phyloP scores from a whole-genome alignment of 1,140 invertebrate genomes.

The Heliothis virescens region DNA sequence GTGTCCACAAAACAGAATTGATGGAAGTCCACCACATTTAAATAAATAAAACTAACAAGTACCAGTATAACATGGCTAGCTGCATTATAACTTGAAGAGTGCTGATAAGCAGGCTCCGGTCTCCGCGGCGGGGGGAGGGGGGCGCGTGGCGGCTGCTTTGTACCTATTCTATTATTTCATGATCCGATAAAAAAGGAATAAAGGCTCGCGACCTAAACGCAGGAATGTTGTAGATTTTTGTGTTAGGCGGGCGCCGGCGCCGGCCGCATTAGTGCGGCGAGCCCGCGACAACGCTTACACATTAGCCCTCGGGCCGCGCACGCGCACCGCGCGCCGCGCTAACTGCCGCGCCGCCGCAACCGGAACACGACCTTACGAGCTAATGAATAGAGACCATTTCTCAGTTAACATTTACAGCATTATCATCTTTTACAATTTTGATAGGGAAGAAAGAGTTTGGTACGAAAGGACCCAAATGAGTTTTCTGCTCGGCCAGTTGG shows the following conservation, averaged over 20 bases:
- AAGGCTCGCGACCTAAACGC: slow-evolving; percentile 76
- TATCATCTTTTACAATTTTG: slow-evolving; percentile 11
- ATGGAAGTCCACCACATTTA: slow-evolving; percentile 4
- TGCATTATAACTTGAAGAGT: slow-evolving; percentile 31
- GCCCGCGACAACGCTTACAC: slow-evolving; percentile 73
- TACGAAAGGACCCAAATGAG: slow-evolving; percentile 6
- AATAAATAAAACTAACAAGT: slow-evolving; percentile 36
- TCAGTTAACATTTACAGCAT: background rate
- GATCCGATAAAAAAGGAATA: slow-evolving; percentile 83
- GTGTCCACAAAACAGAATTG: slow-evolving; percentile 36
- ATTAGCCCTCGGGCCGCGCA: slow-evolving; percentile 64
- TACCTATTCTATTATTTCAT: slow-evolving; percentile 79
- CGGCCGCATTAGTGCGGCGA: slow-evolving; percentile 78
- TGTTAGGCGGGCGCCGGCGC: slow-evolving; percentile 82
- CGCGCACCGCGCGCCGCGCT: background rate
- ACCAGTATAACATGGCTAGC: slow-evolving; percentile 14
- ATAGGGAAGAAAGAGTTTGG: background rate
- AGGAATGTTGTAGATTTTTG: slow-evolving; percentile 81
- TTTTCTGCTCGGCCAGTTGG: background rate
- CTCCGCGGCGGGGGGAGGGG: slow-evolving; percentile 30
- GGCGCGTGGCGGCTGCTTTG: slow-evolving; percentile 70
- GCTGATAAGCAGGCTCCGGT: slow-evolving; percentile 19
- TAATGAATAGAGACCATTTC: slow-evolving; percentile 16
- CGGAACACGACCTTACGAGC: background rate
- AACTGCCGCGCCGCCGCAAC: background rate